These are phyloP conservation scores for Naja naja DNA, from an alignment of 2,113 vertebrate genomes.

Conservation along the genomic window DNA sequence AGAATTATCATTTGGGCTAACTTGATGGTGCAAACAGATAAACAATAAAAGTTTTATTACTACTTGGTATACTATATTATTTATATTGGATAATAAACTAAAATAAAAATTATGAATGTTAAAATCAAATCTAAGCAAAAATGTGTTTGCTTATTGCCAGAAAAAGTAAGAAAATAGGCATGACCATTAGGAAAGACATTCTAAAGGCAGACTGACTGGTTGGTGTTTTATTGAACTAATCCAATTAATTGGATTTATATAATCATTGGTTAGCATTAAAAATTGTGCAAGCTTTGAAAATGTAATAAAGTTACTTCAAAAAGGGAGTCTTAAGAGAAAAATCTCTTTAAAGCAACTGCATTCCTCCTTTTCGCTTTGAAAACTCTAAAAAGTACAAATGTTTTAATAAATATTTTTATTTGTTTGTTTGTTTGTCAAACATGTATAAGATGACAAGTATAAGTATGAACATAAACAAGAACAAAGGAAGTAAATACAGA, in stretches of 20 bases:
- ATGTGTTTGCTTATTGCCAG: neutral
- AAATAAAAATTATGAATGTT: neutral
- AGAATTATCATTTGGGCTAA: neutral
- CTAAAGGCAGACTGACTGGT: neutral
- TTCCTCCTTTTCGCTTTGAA: neutral
- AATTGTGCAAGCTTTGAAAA: neutral
- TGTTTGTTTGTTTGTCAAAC: too few relatives aligned
- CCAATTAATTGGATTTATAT: neutral
- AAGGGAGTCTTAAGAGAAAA: neutral
- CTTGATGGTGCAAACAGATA: neutral
- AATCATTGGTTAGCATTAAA: neutral
- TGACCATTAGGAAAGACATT: neutral
- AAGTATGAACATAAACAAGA: too few relatives aligned
- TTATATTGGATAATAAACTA: neutral
- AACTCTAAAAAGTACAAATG: neutral
- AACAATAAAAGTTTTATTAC: neutral
- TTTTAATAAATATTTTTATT: neutral
- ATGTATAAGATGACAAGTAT: too few relatives aligned
- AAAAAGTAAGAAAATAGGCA: neutral
- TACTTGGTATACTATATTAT: neutral
- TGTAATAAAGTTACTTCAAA: neutral
- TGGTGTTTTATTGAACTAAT: neutral
- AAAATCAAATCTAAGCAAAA: neutral
- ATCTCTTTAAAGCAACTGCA: neutral
- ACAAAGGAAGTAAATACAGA: too few relatives aligned